Base-by-base conservation (phyloP, 64 coral and sea anemone species). In the Actinia equina region DNA sequence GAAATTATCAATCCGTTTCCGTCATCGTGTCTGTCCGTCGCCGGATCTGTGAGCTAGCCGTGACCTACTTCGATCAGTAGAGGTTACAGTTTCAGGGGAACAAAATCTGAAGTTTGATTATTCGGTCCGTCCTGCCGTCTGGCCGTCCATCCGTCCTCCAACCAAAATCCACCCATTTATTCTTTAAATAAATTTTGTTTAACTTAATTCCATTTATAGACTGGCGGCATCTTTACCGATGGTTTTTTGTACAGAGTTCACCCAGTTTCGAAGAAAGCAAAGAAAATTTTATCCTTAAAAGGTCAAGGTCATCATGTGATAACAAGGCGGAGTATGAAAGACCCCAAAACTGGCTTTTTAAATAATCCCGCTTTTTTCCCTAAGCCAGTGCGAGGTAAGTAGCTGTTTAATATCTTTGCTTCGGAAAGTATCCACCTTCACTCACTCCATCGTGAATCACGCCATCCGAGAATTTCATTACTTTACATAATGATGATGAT, bases 231-330 rank as follows among this genome's bases (percentile, higher is more conserved):
- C 20, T 52, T 81, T 20, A 81, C 16, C 43, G 78, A 52, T 3
- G 49, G 49, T 2, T 52, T 49, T 37, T 20, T 81, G 18, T 81
- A 81, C 78, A 81, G 78, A 52, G 7, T 81, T 44, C 78, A 81
- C 18, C 78, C 78, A 20, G 18, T 81, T 49, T 22, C 78, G 5
- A 52, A 81, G 14, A 81, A 81, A 6, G 78, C 49, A 7, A 81
- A 81, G 49, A 81, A 81, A 23, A 18, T 49, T 8, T 49, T 81
- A 81, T 81, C 78, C 43, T 52, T 81, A 81, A 81, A 81, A 44
- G 49, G 78, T n/a, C 78, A 81, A 52, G 78, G 78, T 44, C 20
- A 81, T 52, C 78, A 81, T 44, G 78, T 81, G 44, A 81, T 81
- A 44, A 52, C 78, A 2, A 81, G 49, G 22, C 42, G 49, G 78